Base-by-base conservation (phyloP, 1,140 invertebrate genomes). In the Pachypsylla venusta region DNA sequence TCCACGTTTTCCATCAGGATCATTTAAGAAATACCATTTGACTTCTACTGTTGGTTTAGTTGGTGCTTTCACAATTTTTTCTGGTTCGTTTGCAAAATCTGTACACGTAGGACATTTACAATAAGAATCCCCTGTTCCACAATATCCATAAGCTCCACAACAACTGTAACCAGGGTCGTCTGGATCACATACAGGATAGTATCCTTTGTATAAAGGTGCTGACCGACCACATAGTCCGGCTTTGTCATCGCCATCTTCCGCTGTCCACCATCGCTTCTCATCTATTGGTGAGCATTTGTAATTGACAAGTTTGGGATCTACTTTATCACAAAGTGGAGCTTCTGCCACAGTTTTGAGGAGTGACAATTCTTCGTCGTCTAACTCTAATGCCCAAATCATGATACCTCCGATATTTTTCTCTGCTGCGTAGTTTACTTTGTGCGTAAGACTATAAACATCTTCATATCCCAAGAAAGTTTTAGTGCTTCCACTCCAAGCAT, bases 231-330 rank as follows among this genome's bases (percentile, higher is more conserved):
- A 64, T 48, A 64, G 25, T 1, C 63, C 63, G 2, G 63, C 63
- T 14, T 57, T 39, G 24, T 62, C 57, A 16, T 62, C 58, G 14
- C 56, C 59, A 12, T 64, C 63, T 39, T 60, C 54, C 2, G 53
- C 60, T 10, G 63, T 64, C 63, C 63, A 64, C 63, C 63, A 64
- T 25, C 63, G 54, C 30, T 59, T 62, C 42, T 64, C 63, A 12
- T 62, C 58, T 22, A 62, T 57, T 13, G 61, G 61, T 16, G 59
- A 57, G 54, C 63, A 64, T 25, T 62, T 64, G 22, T 57, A 56
- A 30, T 64, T 64, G 13, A 64, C 30, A 5, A 60, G 30, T 10
- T 10, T 60, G 13, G 26, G 19, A 48, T 60, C 40, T 2, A 55
- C 48, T 24, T 56, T 56, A 12, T 56, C 53, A n/a, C 61, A 60